phyloP scores from a whole-genome alignment of 64 coral and sea anemone species.

The Platygyra sinensis region DNA sequence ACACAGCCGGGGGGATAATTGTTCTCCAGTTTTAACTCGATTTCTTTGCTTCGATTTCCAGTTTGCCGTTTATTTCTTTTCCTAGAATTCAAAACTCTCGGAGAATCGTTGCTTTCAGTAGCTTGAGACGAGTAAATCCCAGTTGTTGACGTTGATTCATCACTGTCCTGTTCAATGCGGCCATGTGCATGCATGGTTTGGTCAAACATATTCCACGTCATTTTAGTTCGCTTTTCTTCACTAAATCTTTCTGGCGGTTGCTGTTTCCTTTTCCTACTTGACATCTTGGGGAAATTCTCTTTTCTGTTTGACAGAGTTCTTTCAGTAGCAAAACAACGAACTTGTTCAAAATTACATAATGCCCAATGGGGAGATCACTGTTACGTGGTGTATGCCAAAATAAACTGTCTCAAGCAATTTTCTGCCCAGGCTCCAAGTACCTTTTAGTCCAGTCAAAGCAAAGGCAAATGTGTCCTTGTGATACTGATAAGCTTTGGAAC shows the following conservation, averaged over 20 bases:
- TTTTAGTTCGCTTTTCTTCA: constrained; percentile 59
- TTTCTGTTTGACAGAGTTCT: background rate
- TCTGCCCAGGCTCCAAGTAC: too few species aligned
- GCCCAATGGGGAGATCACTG: background rate
- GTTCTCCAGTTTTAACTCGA: constrained; percentile 19
- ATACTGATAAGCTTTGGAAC: background rate
- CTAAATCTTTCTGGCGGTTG: constrained; percentile 37
- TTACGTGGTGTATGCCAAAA: background rate
- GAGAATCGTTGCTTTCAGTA: background rate
- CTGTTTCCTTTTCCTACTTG: constrained; percentile 70
- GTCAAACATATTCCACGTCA: constrained; percentile 78
- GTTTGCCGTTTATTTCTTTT: constrained; percentile 11
- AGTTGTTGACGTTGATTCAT: constrained; percentile 1
- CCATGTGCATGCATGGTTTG: background rate
- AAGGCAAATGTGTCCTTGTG: background rate
- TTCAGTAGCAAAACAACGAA: background rate
- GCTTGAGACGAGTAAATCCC: background rate
- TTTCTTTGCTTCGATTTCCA: background rate
- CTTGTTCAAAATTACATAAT: too few species aligned
- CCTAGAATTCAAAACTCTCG: background rate
- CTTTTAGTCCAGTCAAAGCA: too few species aligned
- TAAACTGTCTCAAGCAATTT: background rate
- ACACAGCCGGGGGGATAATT: background rate
- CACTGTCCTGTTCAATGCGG: background rate
- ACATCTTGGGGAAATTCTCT: constrained; percentile 30